Evolutionary conservation across 2,888 invertebrate species (phyloP), one percentile per base, ranked within the genome.

Genomic region (Trichogramma evanescens): DNA sequence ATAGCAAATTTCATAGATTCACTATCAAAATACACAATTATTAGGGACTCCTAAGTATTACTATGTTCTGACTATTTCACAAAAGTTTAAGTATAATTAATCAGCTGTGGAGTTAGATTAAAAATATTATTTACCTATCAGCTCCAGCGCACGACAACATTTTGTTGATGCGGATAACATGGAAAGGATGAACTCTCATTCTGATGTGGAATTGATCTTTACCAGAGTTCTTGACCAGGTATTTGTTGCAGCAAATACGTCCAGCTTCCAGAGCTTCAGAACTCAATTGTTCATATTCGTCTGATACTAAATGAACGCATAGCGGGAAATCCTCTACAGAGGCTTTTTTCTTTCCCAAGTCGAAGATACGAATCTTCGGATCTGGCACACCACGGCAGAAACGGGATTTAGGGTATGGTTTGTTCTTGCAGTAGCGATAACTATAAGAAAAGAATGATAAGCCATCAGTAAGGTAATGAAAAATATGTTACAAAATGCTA

Each of bases 81-180:
- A 42, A 48, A 40, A 38, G 5, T 4, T 13, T n/a, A 42, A 59
- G 50, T 43, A 39, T 39, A 51, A 13, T n/a, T 8, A 60, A n/a
- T 43, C 42, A 46, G 48, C 46, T 13, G 7, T 7, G 6, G 8
- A 43, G 26, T 6, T 13, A n/a, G 9, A 6, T 26, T 44, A 13
- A 8, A 42, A 26, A 50, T 48, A 7, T 8, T 39, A 58, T 52
- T 63, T 67, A 93, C 95, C 97, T 95, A 92, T 99, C 99, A 86
- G 99, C 99, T 84, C 99, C 99, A 83, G 99, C 99, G 81, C 99
- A 99, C 71, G 98, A 98, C 84, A 99, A 98, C 99, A 99, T 99
- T 85, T 99, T 99, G 81, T 99, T 99, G 83, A 99, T 99, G 72
- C 99, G 89, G 78, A 96, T 93, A 68, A 99, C 97, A 80, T 99